Evolutionary conservation across 2,113 vertebrate species (phyloP), one percentile per base, ranked within the genome.

Genomic region (Stomatorhinus ivindoensis): DNA sequence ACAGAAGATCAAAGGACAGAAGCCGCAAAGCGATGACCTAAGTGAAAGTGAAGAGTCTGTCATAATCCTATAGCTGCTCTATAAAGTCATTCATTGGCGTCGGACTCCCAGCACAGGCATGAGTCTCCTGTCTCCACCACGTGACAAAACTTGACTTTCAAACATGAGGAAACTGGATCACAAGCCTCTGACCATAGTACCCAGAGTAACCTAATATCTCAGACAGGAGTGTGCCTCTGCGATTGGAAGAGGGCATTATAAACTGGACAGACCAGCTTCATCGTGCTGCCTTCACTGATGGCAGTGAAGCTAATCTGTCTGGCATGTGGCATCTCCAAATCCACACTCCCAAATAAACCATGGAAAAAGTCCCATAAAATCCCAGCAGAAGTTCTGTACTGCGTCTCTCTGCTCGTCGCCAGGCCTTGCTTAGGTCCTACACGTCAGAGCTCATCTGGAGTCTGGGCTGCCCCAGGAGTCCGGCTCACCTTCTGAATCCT

Each of bases 401-500:
- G 84, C 42, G 24, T 69, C 89, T 39, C 47, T 10, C 46, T 11
- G 42, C 2, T 21, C 35, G 1, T 24, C 1, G 6, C 21, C 1
- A 6, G 17, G 44, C 0, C 42, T 39, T 46, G 4, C 35, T 83
- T 46, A n/a, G 80, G 80, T 84, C 31, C 15, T 17, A 50, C 46
- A 35, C 4, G 5, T 17, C 31, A 19, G 4, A 17, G 35, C 15
- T 39, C 69, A 35, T 76, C 24, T 5, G 1, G n/a, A 65, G 24
- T 27, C 24, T 0, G 50, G n/a, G 21, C 39, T 65, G 7, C 9
- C 50, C 19, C 5, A 0, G 10, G n/a, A 48, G 24, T 11, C 24
- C 31, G 10, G 76, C 92, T 96, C 92, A 99, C 98, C 98, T 98
- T 99, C 91, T 98, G 97, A 15, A 99, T 97, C 84, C 96, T 94